These are phyloP conservation scores for Sciurus vulgaris DNA, from an alignment of 2,797 vertebrate species.

Conservation along the genomic window DNA sequence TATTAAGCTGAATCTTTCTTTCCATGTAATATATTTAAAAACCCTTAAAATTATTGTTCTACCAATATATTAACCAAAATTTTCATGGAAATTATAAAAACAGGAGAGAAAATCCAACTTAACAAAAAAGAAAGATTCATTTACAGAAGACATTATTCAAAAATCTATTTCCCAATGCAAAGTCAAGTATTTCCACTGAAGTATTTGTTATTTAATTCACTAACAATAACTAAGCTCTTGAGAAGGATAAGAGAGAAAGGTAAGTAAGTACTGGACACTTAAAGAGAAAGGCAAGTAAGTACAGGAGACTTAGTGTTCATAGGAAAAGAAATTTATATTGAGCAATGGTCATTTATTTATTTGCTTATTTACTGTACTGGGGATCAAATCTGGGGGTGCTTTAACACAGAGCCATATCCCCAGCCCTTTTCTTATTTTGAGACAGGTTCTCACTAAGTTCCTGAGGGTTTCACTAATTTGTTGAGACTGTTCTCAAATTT, in stretches of 20 bases:
- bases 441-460: too few species aligned
- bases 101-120: neutral
- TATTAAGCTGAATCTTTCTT: neutral
- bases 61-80: neutral
- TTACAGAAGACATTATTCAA: constrained; percentile 25
- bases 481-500: too few species aligned
- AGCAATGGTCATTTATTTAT: neutral
- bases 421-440: too few species aligned
- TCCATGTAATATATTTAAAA: neutral
- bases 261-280: neutral
- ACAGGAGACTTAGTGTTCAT: neutral
- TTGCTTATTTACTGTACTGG: too few species aligned
- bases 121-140: neutral
- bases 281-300: too few species aligned
- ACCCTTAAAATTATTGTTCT: neutral
- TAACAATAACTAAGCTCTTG: constrained; percentile 26
- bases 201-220: neutral
- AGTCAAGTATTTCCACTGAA: neutral
- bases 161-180: neutral
- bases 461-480: too few species aligned
- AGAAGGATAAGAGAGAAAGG: neutral
- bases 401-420: neutral
- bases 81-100: neutral
- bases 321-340: neutral
- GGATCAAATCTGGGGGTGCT: too few species aligned